Percentiles rank a stretch among this genome's conserved stretches.
These are phyloP conservation scores for Nesidiocoris tenuis DNA, from an alignment of 2,888 invertebrate species.

Conservation along the genomic window DNA sequence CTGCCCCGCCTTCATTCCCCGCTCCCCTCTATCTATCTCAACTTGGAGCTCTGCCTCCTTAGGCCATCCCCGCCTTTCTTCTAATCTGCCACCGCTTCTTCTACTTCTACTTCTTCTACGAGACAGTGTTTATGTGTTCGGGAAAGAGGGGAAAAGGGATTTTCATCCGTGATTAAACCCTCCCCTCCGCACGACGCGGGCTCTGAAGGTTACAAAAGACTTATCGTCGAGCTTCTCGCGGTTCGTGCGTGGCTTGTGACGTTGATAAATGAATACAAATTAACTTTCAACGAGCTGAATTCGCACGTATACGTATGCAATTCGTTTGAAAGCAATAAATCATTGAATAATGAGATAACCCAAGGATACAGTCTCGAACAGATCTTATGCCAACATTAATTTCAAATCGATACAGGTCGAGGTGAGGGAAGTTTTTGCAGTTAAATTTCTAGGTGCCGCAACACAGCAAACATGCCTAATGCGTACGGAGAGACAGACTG, in stretches of 20 bases:
- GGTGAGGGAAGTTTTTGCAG: too few relatives aligned
- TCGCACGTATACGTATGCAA: background rate
- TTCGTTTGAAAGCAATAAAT: too few relatives aligned
- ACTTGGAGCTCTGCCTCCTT: background rate
- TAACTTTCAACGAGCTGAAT: background rate
- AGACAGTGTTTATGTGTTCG: slow-evolving; percentile 23
- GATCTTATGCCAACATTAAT: too few relatives aligned
- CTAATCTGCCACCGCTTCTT: background rate
- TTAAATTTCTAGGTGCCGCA: too few relatives aligned
- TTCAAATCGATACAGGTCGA: too few relatives aligned
- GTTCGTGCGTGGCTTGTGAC: background rate
- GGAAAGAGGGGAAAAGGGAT: slow-evolving; percentile 5
- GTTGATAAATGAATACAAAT: background rate
- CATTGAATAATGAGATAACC: too few relatives aligned
- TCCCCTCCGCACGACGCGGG: background rate
- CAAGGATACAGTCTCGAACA: too few relatives aligned
- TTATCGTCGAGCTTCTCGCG: too few relatives aligned
- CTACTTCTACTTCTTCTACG: too few relatives aligned
- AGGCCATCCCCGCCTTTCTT: background rate
- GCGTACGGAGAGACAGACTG: too few relatives aligned
- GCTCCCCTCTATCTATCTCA: background rate
- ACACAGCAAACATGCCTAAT: too few relatives aligned
- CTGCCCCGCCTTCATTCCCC: slow-evolving; percentile 1
- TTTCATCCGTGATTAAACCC: slow-evolving; percentile 31
- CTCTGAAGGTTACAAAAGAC: background rate